Base-by-base conservation (phyloP, 1,140 invertebrate species). In the Scaptomyza montana region DNA sequence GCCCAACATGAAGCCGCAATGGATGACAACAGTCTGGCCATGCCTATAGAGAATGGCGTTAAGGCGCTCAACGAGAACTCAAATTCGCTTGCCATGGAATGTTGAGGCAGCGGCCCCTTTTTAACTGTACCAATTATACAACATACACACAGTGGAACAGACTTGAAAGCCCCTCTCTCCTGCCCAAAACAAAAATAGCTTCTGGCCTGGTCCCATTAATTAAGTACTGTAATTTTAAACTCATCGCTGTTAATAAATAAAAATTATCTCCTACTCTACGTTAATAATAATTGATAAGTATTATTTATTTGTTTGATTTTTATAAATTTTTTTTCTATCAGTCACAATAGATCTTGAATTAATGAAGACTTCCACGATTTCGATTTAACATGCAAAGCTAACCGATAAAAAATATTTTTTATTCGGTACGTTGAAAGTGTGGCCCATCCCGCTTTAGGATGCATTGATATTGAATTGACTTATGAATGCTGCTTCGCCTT, bases 21-120 rank as follows among this genome's bases (percentile, higher is more conserved):
- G 49, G 90, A 92, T 66, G 91, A 91, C 12, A 92, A 81, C 57
- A 92, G 90, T 51, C 55, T 91, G 45, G 87, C 79, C 28, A 85
- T 92, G 86, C 79, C 89, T 9, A 75, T 89, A 5, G 90, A 91
- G 59, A 91, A 90, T 43, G 79, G 90, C 5, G 81, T 90, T 25
- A 86, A 78, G 51, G 90, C 87, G 46, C 69, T 92, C 8, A 92
- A 92, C 57, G 91, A 92, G 53, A 92, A 92, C 55, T 92, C 91
- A 41, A 92, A 92, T 74, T 92, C 91, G 3, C 66, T 92, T 47
- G 91, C 90, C 53, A 92, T 92, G 91, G 91, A 92, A 60, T 92
- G 91, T 74, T 87, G 68, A 82, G 63, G 36, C 39, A n/a, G n/a
- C 41, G 39, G n/a, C 50, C 10, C 16, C 25, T 45, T 55, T 62